Percentiles rank a stretch among this genome's conserved stretches.
phyloP scores from a whole-genome alignment of 2,113 vertebrate genomes.

The Centrocercus urophasianus region DNA sequence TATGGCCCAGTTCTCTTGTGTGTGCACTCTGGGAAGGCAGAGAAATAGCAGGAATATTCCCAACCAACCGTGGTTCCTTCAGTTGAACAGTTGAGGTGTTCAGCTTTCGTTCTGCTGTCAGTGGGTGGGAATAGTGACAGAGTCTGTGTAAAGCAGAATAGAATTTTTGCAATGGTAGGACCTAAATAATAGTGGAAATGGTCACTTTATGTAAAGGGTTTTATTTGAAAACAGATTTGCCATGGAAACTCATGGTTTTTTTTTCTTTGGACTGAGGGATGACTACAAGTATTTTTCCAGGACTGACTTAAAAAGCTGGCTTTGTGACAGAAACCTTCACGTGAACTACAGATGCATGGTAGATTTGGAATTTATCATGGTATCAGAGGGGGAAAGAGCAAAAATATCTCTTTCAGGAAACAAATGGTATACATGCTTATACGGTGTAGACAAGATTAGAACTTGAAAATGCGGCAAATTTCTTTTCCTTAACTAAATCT shows the following conservation, averaged over 20 bases:
- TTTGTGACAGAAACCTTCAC: background rate
- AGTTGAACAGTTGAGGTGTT: background rate
- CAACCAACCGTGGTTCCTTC: background rate
- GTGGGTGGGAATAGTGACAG: fast-evolving
- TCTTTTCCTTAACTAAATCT: conserved; percentile 26
- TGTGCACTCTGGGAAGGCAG: no score
- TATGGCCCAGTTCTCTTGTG: fast-evolving
- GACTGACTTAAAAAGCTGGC: background rate
- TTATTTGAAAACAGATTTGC: background rate
- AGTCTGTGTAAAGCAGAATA: background rate
- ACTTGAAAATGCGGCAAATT: background rate
- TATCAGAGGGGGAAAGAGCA: background rate
- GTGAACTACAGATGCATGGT: background rate
- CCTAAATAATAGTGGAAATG: background rate
- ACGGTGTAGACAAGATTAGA: conserved; percentile 2
- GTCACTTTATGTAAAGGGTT: background rate
- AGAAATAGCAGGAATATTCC: background rate
- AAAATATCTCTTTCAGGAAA: conserved; percentile 35
- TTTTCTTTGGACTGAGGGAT: background rate
- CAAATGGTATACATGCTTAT: background rate
- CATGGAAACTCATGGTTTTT: background rate
- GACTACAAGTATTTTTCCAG: background rate
- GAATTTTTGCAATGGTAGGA: background rate
- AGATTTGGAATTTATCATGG: background rate
- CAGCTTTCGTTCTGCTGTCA: fast-evolving